Base-by-base conservation (phyloP, 2,797 vertebrate species). In the Falco peregrinus region DNA sequence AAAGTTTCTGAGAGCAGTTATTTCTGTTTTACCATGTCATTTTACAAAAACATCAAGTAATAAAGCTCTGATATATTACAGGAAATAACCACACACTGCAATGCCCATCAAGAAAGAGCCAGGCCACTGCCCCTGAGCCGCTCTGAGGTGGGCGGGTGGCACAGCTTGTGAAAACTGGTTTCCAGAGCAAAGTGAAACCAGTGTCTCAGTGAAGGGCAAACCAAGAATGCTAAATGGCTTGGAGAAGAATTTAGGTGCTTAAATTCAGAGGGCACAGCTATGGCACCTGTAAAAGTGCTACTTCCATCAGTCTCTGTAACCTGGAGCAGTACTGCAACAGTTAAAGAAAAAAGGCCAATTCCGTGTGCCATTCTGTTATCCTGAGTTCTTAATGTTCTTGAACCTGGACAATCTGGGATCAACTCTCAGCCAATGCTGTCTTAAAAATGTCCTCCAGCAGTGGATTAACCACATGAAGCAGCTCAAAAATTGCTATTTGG, bases 301-400 rank as follows among this genome's bases (percentile, higher is more conserved):
- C 35, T 86, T 69, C 61, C 60, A 77, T 28, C 47, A 41, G 39
- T 37, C 22, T 74, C 39, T 3, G 10, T 48, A 8, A 65, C 20
- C 35, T 63, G 39, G 33, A 81, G 73, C 11, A 29, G 13, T 3
- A 4, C 10, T 35, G 37, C 17, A 11, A 50, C 2, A 43, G 47
- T 26, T 54, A 37, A 73, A 85, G 22, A 57, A 70, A 70, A 85
- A 84, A 90, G 77, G 93, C 75, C 83, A 94, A 86, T 94, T 93
- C 86, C 86, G 70, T 13, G 60, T 60, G 43, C 86, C 80, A 69
- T 94, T 95, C 91, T 51, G 48, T 69, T 91, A 74, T 7, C 63
- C 85, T 93, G 5, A 20, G 1, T 47, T 86, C 35, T 39, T 71
- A 25, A 73, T 13, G 13, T n/a, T 86, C 67, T 79, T 54, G 45